Evolutionary conservation across 2,888 invertebrate genomes (phyloP).

Genomic region (Enchytraeus crypticus): DNA sequence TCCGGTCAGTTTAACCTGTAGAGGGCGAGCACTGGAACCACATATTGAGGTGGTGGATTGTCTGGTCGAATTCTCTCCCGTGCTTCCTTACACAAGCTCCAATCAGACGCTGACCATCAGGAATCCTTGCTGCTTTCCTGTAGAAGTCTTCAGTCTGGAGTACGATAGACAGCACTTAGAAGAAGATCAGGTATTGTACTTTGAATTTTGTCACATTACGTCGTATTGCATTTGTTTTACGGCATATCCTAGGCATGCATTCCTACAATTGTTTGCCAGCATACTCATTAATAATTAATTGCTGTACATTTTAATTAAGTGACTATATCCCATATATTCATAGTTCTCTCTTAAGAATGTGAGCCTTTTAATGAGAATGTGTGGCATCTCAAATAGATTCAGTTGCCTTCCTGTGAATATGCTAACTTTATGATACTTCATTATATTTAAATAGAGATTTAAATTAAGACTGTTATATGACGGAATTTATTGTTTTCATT

Average conservation of each 20-base stretch:
- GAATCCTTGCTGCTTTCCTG: slow-evolving; percentile 60
- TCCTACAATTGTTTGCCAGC: too few species aligned
- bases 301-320: too few species aligned
- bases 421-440: too few species aligned
- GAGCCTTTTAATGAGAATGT: too few species aligned
- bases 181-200: slow-evolving; percentile 42
- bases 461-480: too few species aligned
- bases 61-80: not conserved
- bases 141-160: slow-evolving; percentile 63
- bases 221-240: not conserved
- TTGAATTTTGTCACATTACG: not conserved
- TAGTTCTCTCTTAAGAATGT: too few species aligned
- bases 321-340: too few species aligned
- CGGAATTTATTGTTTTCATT: too few species aligned
- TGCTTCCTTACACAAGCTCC: not conserved
- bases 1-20: not conserved
- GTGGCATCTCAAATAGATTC: too few species aligned
- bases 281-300: too few species aligned
- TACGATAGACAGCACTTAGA: slow-evolving; percentile 53
- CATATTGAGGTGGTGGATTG: not conserved
- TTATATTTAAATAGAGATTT: too few species aligned
- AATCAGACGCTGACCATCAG: slow-evolving; percentile 54
- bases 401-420: too few species aligned
- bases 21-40: not conserved
- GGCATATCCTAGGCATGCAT: not conserved